Evolutionary conservation across 2,888 invertebrate species (phyloP).

Genomic region (Heteromurus nitidus): DNA sequence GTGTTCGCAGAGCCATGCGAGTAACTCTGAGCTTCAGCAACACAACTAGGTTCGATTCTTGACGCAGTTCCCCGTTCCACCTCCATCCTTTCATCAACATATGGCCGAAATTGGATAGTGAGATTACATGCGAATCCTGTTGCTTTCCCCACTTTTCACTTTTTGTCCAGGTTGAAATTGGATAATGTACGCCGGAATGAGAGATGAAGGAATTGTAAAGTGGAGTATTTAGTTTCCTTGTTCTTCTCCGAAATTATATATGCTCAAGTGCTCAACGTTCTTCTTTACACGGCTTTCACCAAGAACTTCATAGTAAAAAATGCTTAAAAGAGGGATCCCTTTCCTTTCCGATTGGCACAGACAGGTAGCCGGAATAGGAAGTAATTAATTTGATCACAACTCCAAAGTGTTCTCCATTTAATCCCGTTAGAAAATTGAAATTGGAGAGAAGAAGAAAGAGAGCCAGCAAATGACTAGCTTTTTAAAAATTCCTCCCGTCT

Average conservation of each 20-base stretch:
- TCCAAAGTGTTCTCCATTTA: neutral
- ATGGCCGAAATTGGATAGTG: constrained; percentile 29
- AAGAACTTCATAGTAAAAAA: too few species aligned
- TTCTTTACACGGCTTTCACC: too few species aligned
- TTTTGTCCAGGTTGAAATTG: constrained; percentile 19
- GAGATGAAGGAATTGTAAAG: too few species aligned
- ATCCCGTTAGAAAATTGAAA: neutral
- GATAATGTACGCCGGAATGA: too few species aligned
- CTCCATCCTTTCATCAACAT: constrained; percentile 28
- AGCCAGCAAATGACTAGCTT: neutral
- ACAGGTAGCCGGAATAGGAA: too few species aligned
- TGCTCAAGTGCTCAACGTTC: too few species aligned
- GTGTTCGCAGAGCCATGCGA: neutral
- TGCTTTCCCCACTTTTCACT: neutral
- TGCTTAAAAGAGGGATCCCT: too few species aligned
- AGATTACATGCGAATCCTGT: neutral
- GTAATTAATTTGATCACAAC: neutral
- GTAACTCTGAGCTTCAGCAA: constrained; percentile 24
- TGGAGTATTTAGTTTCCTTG: neutral
- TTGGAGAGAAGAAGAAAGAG: neutral
- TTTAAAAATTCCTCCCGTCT: constrained; percentile 22
- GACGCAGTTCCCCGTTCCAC: constrained; percentile 25
- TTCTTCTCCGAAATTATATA: too few species aligned
- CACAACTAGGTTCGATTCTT: constrained; percentile 25
- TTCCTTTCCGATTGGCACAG: too few species aligned